Conservation (phyloP, 1,140 invertebrate species). For the Colletes gigas region DNA sequence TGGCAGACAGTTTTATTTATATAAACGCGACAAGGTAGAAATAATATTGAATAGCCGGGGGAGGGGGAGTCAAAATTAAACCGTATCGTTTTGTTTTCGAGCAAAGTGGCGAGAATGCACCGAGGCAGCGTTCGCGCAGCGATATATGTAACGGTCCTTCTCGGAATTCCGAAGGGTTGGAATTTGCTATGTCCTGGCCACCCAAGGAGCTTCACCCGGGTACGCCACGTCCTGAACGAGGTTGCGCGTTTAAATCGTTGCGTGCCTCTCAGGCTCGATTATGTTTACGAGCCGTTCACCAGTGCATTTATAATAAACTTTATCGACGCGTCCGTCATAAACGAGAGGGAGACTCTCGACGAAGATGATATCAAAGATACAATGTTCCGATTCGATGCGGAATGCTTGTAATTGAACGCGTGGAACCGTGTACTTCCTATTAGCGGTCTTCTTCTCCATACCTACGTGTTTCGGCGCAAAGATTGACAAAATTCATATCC, state of each 20-base stretch:
- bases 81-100: neutral
- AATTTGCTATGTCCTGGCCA: slow-evolving; percentile 61
- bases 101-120: slow-evolving; percentile 30
- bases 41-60: neutral
- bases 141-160: slow-evolving; percentile 62
- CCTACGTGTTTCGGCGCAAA: too few species aligned
- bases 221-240: slow-evolving; percentile 31
- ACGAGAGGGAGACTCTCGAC: neutral
- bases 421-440: neutral
- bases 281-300: slow-evolving; percentile 61
- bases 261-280: slow-evolving; percentile 49
- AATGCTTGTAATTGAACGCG: slow-evolving; percentile 4
- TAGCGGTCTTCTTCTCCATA: neutral
- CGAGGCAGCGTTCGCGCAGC: slow-evolving; percentile 29
- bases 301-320: slow-evolving; percentile 50
- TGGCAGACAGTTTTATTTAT: too few species aligned
- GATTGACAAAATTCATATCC: too few species aligned
- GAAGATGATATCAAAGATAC: slow-evolving; percentile 13
- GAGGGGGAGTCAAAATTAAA: neutral
- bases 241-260: slow-evolving; percentile 46
- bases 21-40: too few species aligned
- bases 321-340: slow-evolving; percentile 35
- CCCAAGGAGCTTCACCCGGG: slow-evolving; percentile 52
- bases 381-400: slow-evolving; percentile 17
- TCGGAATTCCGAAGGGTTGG: slow-evolving; percentile 58